Conservation (phyloP, 1,140 invertebrate species). For the Trichonephila clavata region DNA sequence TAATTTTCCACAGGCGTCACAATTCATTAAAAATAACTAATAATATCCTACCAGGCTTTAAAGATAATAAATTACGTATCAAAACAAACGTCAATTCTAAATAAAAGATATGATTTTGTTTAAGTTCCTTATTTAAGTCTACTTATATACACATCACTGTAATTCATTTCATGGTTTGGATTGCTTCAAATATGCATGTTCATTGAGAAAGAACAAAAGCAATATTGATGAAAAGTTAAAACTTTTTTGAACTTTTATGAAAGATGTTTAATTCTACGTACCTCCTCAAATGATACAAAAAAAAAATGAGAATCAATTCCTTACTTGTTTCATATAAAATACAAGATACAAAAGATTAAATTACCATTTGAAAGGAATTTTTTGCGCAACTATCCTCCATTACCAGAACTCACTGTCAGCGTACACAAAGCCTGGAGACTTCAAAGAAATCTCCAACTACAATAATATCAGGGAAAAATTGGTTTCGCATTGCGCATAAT, state of each 20-base stretch:
- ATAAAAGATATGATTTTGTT: too few relatives aligned
- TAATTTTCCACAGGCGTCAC: too few relatives aligned
- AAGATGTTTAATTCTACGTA: background rate
- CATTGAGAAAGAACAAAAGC: too few relatives aligned
- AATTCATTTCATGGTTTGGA: too few relatives aligned
- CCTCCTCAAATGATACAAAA: background rate
- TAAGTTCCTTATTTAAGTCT: too few relatives aligned
- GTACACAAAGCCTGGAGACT: background rate
- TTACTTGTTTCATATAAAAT: background rate
- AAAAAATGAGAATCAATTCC: background rate
- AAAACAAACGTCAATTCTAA: too few relatives aligned
- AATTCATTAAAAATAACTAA: too few relatives aligned
- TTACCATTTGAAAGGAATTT: slow-evolving; percentile 23
- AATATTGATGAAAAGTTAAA: too few relatives aligned
- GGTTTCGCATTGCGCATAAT: background rate
- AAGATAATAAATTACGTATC: too few relatives aligned
- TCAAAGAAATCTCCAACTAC: background rate
- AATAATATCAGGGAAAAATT: slow-evolving; percentile 3
- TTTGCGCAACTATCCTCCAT: background rate
- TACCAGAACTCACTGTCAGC: background rate
- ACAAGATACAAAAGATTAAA: background rate
- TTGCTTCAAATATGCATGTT: too few relatives aligned
- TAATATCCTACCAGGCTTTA: too few relatives aligned
- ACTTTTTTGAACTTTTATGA: background rate
- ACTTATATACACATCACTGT: too few relatives aligned